Base-by-base conservation (phyloP, 2,888 invertebrate genomes). In the Neuroscelio doddi region DNA sequence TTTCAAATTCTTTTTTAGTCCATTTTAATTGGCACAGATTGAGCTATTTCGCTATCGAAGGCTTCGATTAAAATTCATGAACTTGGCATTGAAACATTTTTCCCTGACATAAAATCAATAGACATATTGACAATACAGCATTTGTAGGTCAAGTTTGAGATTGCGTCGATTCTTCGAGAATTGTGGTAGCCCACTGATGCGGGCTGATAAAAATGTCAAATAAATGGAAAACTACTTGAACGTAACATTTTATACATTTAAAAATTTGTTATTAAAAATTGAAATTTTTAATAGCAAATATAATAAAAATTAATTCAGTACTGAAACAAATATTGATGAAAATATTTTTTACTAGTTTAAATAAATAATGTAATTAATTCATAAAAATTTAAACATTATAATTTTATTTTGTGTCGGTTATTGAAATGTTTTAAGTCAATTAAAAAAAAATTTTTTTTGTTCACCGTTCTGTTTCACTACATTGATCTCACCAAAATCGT, bases 101-200 rank as follows among this genome's bases (percentile, higher is more conserved):
- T 49, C 16, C 38, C 16, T 36, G 41, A 41, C 59, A 34, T 38
- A 41, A 39, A 59, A 59, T 59, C 52, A 51, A 59, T 59, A 46
- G 16, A 16, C 30, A 8, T 41, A 52, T 59, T 59, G 59, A 52
- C 58, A 51, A 21, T 39, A 32, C 21, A 51, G 45, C 44, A 45
- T 51, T 51, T 58, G 58, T 58, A 46, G 51, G 51, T 59, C 59
- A 59, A 59, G 59, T 59, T 52, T 51, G 51, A 52, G 59, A 39
- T 34, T 17, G 46, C 30, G 32, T 34, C 39, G 45, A 42, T 45
- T 52, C 46, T 39, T 51, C 38, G 45, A 46, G 46, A 41, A 59
- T 56, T 56, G 21, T n/a, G 41, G 41, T 24, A 47, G 17, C 24
- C 34, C 9, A 9, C n/a, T 16, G 14, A 46, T 45, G 38, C n/a